phyloP scores from a whole-genome alignment of 1,140 invertebrate genomes.

The Neoseiulus cucumeris region DNA sequence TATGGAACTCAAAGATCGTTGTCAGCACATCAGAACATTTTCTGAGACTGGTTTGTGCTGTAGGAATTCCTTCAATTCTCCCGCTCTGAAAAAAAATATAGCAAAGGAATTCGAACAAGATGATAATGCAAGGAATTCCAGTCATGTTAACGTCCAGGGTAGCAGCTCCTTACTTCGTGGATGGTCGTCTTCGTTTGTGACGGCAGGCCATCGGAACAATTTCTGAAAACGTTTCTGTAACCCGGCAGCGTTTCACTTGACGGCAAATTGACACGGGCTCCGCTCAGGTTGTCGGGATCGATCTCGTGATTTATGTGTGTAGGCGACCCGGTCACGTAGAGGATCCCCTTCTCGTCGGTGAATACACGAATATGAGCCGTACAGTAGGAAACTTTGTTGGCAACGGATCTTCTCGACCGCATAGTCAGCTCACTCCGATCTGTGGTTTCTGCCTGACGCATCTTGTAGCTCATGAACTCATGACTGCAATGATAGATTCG shows the following conservation, averaged over 20 bases:
- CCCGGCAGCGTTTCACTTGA: slow-evolving; percentile 4
- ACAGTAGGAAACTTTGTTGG: not conserved
- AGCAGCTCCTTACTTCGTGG: not conserved
- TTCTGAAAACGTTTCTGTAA: slow-evolving; percentile 8
- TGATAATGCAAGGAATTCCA: too few species aligned
- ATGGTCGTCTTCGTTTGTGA: not conserved
- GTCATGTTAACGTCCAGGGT: too few species aligned
- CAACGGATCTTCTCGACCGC: not conserved
- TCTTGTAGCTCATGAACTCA: slow-evolving; percentile 9
- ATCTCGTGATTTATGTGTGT: slow-evolving; percentile 7
- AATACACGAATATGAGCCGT: not conserved
- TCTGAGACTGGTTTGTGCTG: not conserved
- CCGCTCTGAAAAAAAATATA: not conserved
- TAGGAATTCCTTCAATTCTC: not conserved
- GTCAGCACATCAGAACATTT: not conserved
- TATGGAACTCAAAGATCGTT: not conserved
- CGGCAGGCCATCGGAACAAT: not conserved
- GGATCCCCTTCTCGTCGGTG: not conserved
- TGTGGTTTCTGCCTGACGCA: not conserved
- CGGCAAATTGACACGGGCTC: not conserved
- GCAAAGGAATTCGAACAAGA: not conserved
- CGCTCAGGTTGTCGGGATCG: not conserved
- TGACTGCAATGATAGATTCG: slow-evolving; percentile 7
- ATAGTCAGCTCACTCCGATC: slow-evolving; percentile 3
- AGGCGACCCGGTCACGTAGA: not conserved